Percentiles rank a stretch among this genome's conserved stretches.
Evolutionary conservation across 2,797 vertebrate species (phyloP).

Genomic region (Tenualosa thibaudeaui): DNA sequence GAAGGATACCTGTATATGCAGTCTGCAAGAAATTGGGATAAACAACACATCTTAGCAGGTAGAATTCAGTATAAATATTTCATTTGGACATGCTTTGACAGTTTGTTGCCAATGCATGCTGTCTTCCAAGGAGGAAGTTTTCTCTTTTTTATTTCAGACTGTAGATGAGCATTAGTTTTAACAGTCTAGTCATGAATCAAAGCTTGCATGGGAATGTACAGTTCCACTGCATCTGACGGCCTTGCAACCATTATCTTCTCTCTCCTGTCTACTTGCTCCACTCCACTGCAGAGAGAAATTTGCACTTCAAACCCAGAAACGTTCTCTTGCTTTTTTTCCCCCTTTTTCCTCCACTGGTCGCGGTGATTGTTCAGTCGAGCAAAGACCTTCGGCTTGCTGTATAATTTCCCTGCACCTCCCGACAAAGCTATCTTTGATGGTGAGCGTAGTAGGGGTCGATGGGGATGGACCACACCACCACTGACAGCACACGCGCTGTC

Average conservation of each 20-base stretch:
- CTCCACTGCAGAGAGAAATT: slow-evolving; percentile 68
- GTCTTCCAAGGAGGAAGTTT: too few species aligned
- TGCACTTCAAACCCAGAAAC: slow-evolving; percentile 81
- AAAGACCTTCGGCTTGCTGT: background rate
- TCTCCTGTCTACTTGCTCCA: background rate
- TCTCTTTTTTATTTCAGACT: too few species aligned
- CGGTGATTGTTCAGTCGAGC: slow-evolving; percentile 1
- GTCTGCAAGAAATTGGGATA: too few species aligned
- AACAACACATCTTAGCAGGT: too few species aligned
- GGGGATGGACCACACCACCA: background rate
- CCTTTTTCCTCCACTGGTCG: slow-evolving; percentile 16
- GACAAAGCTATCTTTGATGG: slow-evolving; percentile 84
- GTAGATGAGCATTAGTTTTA: too few species aligned
- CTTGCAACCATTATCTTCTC: background rate
- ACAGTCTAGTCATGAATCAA: background rate
- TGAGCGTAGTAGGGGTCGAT: slow-evolving; percentile 72
- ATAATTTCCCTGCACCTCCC: slow-evolving; percentile 64
- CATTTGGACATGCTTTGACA: too few species aligned
- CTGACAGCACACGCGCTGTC: background rate
- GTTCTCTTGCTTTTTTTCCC: background rate
- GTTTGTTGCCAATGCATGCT: too few species aligned
- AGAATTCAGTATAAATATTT: too few species aligned
- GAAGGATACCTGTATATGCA: too few species aligned
- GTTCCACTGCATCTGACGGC: background rate
- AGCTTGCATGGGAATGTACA: background rate